Evolutionary conservation across 2,797 vertebrate genomes (phyloP), one percentile per base, ranked within the genome.

Genomic region (Xenops minutus): DNA sequence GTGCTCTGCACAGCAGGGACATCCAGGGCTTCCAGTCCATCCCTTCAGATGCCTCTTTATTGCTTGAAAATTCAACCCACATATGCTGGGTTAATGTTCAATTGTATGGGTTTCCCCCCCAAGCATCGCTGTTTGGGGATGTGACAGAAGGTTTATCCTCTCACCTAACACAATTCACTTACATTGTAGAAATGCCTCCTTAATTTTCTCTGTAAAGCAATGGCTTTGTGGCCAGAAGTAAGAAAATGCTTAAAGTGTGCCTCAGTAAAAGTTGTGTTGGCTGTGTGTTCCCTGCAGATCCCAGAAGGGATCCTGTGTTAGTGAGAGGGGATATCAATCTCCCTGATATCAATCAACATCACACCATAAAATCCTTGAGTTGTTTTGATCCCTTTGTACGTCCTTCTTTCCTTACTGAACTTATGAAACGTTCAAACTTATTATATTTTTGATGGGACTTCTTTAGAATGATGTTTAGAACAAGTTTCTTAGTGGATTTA

Each of bases 11-110:
- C 87, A 34, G 52, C 62, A 32, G 58, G 30, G 49, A 19, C 2
- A 22, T 1, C 88, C 41, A 6, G 43, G 52, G 14, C 87, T 66
- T 58, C 7, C 0, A 59, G 14, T 19, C 48, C 41, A 3, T 8
- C 1, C 0, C 74, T 72, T 54, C 61, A 52, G 80, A 16, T 10
- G 73, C 32, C 46, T 10, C 52, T 36, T 9, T 32, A 9, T 67
- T 71, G 18, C 7, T 69, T 75, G 29, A 56, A 67, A 90, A 86
- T 81, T 36, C 67, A 92, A 44, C 54, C 41, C 11, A 1, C 9
- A 0, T 3, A 6, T 15, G 13, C 49, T 46, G 64, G 24, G 14
- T 7, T 37, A 17, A 17, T 0, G 2, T 44, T 59, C 41, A 71
- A 20, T 10, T 29, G 0, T 9, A 9, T 16, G 30, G 5, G 7